Evolutionary conservation across 2,113 vertebrate species (phyloP), one percentile per base, ranked within the genome.

Genomic region (Pelvicachromis taeniatus): DNA sequence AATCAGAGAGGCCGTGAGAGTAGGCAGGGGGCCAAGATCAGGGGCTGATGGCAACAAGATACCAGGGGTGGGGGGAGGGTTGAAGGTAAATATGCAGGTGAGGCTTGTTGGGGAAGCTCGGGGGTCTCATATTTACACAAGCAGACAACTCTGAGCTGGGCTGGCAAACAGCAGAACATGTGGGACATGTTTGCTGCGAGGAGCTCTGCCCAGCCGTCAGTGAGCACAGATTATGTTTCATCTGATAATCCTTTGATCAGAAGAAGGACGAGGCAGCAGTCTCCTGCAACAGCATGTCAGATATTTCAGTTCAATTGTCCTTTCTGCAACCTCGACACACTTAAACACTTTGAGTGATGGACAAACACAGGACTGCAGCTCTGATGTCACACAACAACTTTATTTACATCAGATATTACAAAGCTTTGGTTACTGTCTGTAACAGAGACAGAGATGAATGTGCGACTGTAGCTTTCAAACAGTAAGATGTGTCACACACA

Each of bases 161-260:
- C 59, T 90, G 89, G 81, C 70, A 87, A 6, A 82, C 86, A 84
- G 12, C n/a, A n/a, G 13, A 89, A 93, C 92, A 94, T 92, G 91
- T 94, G 93, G 55, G 56, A 17, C 13, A 19, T 17, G 84, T 78
- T 88, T 91, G 82, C 91, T 89, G 77, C n/a, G 42, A 75, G 84
- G 53, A 59, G 55, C 70, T 26, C 13, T 55, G 17, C 53, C 26
- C 85, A 89, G 86, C 86, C 92, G 35, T 1, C 35, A 68, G 63
- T 48, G 23, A 29, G 3, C 23, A 48, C 40, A 73, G 10, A 63
- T 6, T 12, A 2, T 4, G 7, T 73, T 70, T 19, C 4, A 50
- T 17, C 40, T 23, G 26, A 10, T 0, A 70, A 70, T 6, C 38
- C 13, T 45, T 70, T 10, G 4, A 26, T 68, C 38, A 6, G n/a